phyloP scores from a whole-genome alignment of 1,140 invertebrate species.

The Euschistus heros region DNA sequence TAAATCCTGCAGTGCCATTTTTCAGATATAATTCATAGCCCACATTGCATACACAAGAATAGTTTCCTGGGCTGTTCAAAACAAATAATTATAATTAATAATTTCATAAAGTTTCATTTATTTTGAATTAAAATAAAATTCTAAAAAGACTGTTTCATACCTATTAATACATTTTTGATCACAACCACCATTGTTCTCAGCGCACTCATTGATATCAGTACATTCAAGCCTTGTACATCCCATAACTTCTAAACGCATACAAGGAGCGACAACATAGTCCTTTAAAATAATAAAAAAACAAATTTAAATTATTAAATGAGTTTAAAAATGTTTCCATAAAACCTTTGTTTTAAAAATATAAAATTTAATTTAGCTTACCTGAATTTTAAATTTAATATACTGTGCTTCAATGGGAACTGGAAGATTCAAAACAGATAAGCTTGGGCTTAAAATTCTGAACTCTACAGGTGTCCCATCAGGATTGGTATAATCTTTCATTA shows the following conservation, averaged over 20 bases:
- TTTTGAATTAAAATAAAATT: conserved; percentile 5
- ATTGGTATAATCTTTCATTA: conserved; percentile 83
- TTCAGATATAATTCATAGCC: conserved; percentile 82
- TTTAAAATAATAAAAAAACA: conserved; percentile 28
- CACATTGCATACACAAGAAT: conserved; percentile 78
- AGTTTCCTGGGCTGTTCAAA: conserved; percentile 51
- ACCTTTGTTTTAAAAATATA: background rate
- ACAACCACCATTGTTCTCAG: conserved; percentile 79
- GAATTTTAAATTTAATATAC: conserved; percentile 76
- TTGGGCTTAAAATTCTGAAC: conserved; percentile 76
- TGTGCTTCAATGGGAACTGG: conserved; percentile 85
- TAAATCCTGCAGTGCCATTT: conserved; percentile 86
- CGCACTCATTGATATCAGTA: conserved; percentile 86
- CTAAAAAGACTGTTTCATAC: conserved; percentile 33
- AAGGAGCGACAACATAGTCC: conserved; percentile 79
- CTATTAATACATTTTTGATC: conserved; percentile 87
- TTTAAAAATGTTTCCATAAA: background rate
- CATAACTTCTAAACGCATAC: conserved; percentile 85
- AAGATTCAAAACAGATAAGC: conserved; percentile 76
- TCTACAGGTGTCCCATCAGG: conserved; percentile 86
- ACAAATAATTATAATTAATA: background rate
- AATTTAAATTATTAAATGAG: background rate
- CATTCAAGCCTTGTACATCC: conserved; percentile 86
- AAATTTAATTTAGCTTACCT: conserved; percentile 34
- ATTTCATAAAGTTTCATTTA: background rate